phyloP scores from a whole-genome alignment of 2,888 invertebrate species.

The Meta bourneti region DNA sequence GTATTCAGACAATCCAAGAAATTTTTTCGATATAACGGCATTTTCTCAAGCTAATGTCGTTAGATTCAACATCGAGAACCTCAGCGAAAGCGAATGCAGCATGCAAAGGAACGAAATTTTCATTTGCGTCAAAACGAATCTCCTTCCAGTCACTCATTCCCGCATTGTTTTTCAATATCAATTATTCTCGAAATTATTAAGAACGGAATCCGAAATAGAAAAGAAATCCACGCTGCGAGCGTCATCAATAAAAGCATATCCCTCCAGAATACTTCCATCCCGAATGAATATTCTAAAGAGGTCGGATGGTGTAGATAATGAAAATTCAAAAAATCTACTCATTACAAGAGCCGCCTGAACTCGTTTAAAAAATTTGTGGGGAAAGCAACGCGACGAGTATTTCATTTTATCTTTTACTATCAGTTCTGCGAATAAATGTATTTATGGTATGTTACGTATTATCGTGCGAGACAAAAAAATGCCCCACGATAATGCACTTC shows the following conservation, averaged over 20 bases:
- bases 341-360: slow-evolving; percentile 20
- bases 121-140: slow-evolving; percentile 23
- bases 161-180: slow-evolving; percentile 49
- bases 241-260: slow-evolving; percentile 32
- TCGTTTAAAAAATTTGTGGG: slow-evolving; percentile 16
- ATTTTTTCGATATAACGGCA: background rate
- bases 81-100: background rate
- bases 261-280: background rate
- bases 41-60: background rate
- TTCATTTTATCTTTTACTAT: slow-evolving; percentile 54
- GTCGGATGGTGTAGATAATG: background rate
- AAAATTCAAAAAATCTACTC: slow-evolving; percentile 5
- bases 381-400: slow-evolving; percentile 26
- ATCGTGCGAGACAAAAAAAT: slow-evolving; percentile 36
- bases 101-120: slow-evolving; percentile 13
- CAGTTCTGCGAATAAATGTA: slow-evolving; percentile 18
- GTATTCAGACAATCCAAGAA: background rate
- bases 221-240: slow-evolving; percentile 10
- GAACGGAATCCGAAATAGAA: slow-evolving; percentile 28
- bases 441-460: slow-evolving; percentile 39
- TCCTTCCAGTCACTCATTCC: slow-evolving; percentile 1
- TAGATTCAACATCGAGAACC: background rate
- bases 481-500: slow-evolving; percentile 17
- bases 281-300: slow-evolving; percentile 4
- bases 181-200: slow-evolving; percentile 55